A percentile compares a stretch with the other conserved stretches of the same genome.
These are phyloP conservation scores for Heliconius erato DNA, from an alignment of 2,888 invertebrate genomes.

Conservation along the genomic window DNA sequence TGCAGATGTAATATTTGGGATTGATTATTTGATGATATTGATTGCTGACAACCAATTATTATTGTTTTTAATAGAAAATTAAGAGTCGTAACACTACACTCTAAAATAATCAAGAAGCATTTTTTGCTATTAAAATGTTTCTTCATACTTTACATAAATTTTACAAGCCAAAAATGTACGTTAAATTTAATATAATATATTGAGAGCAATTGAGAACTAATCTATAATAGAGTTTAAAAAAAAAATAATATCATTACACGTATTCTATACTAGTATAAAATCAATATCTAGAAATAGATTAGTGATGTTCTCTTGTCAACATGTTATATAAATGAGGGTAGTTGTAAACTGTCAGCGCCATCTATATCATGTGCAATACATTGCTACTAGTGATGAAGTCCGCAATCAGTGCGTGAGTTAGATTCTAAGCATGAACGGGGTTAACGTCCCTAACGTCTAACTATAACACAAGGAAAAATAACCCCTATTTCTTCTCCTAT, in stretches of 20 bases:
- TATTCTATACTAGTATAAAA: not conserved
- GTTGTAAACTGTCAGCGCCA: conserved; percentile 48
- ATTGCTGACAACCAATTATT: no score
- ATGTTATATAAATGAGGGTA: conserved; percentile 33
- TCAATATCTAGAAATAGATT: not conserved
- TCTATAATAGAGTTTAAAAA: not conserved
- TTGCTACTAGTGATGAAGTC: conserved; percentile 57
- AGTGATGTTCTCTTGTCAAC: not conserved
- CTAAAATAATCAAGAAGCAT: no score
- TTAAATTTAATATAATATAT: not conserved
- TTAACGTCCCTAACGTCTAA: conserved; percentile 44
- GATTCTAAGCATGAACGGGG: conserved; percentile 51
- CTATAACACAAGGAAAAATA: conserved; percentile 24
- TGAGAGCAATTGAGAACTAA: not conserved
- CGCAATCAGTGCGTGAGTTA: conserved; percentile 57
- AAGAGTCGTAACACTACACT: no score
- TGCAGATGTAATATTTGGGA: not conserved
- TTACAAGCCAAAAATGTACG: not conserved
- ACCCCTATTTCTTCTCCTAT: conserved; percentile 28
- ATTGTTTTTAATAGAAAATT: no score
- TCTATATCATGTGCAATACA: conserved; percentile 50
- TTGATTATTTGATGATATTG: no score
- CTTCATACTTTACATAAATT: no score
- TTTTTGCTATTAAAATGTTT: no score
- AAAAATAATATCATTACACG: not conserved